phyloP scores from a whole-genome alignment of 2,113 vertebrate genomes.

The Hucho hucho region DNA sequence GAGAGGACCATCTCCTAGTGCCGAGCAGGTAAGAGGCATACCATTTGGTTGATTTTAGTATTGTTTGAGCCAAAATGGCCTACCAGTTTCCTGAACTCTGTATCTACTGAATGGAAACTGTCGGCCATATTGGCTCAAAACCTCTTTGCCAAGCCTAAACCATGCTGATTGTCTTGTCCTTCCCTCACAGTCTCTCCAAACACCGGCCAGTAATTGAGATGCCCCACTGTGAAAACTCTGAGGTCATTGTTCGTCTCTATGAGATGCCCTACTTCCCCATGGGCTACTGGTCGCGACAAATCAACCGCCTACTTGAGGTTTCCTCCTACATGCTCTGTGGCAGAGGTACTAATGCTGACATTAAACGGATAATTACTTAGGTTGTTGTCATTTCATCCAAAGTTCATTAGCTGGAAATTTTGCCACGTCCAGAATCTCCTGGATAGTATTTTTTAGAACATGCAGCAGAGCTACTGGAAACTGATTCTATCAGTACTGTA shows the following conservation, averaged over 20 bases:
- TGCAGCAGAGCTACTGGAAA: no score
- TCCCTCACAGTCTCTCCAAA: constrained; percentile 80
- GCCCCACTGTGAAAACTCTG: constrained; percentile 93
- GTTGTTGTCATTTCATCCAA: background rate
- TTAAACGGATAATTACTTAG: background rate
- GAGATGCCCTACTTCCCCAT: constrained; percentile 97
- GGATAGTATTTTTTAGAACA: no score
- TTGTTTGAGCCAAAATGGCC: background rate
- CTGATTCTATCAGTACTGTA: no score
- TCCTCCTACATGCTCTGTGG: constrained; percentile 86
- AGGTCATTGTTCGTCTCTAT: constrained; percentile 89
- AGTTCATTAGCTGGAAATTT: no score
- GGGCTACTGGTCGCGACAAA: constrained; percentile 96
- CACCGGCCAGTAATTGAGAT: constrained; percentile 89
- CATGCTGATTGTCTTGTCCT: background rate
- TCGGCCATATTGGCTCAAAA: background rate
- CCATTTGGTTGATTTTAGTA: background rate
- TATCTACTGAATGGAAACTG: background rate
- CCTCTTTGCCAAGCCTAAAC: background rate
- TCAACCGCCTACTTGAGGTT: constrained; percentile 89
- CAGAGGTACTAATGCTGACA: constrained; percentile 74
- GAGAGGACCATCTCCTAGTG: constrained; percentile 87
- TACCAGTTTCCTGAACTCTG: background rate
- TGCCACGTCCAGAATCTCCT: no score
- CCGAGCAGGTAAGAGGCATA: constrained; percentile 83